Base-by-base conservation (phyloP, 2,888 invertebrate genomes). In the Limnephilus auricula region DNA sequence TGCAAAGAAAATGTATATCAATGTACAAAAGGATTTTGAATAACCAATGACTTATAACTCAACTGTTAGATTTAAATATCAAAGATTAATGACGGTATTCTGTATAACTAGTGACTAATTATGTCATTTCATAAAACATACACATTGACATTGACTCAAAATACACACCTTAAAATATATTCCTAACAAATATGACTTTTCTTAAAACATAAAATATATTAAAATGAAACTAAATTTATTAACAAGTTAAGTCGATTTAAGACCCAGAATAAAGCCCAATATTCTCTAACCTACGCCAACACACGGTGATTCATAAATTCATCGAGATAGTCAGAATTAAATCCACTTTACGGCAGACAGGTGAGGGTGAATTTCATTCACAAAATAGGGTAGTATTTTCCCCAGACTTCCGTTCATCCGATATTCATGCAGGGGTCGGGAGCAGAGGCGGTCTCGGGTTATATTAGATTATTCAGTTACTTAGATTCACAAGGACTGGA, bases 391-490 rank as follows among this genome's bases (percentile, higher is more conserved):
- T 92, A 79, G 83, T 79, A 89, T 86, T 92, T 89, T 91, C 89
- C 91, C 40, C 82, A 89, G 87, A 87, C 87, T 87, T 86, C 90
- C 91, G 90, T 84, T 86, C 89, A 91, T 89, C 85, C 89, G 87
- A 92, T 91, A 91, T 91, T 91, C 90, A 90, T 40, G 82, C 83
- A 65, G 90, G 90, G 92, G 87, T 90, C 79, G 88, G 37, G 88
- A 25, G 65, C 65, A 9, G 65, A 91, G 92, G 92, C 89, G 87
- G 91, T 90, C 90, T 89, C 92, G 90, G 87, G 92, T 92, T 90
- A 91, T 92, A 92, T 92, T 92, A 92, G 92, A 92, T 92, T 92
- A 92, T 92, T 92, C 92, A 91, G 91, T 92, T 92, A 92, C 92
- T 92, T 92, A 90, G 89, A 84, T 90, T 88, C 92, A 90, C 92